A percentile compares a stretch with the other conserved stretches of the same genome.
phyloP scores from a whole-genome alignment of 2,888 invertebrate genomes.

The Machimus rusticus region DNA sequence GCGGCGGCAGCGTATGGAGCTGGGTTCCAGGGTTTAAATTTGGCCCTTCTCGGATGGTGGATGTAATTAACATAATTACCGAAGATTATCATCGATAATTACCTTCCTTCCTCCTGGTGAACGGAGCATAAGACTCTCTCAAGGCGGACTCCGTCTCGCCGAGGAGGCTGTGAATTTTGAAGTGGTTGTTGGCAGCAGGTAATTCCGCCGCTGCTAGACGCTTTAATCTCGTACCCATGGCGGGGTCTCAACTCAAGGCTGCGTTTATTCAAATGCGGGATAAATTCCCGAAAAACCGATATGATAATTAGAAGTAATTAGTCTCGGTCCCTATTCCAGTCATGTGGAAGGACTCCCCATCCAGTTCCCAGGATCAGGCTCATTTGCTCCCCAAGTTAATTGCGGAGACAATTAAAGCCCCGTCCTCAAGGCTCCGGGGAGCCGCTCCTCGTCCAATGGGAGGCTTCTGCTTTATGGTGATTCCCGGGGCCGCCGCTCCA shows the following conservation, averaged over 20 bases:
- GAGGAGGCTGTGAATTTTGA: background rate
- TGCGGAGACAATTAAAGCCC: slow-evolving; percentile 42
- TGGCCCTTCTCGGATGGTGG: slow-evolving; percentile 30
- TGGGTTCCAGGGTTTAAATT: background rate
- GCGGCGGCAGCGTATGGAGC: background rate
- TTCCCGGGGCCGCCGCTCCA: background rate
- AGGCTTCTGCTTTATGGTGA: background rate
- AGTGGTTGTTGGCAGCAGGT: slow-evolving; percentile 13
- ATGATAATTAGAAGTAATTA: slow-evolving; percentile 45
- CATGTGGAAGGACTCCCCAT: slow-evolving; percentile 15
- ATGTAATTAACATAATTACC: slow-evolving; percentile 52
- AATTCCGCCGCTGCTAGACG: slow-evolving; percentile 20
- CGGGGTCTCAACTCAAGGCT: background rate
- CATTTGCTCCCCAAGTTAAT: slow-evolving; percentile 39
- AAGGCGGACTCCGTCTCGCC: background rate
- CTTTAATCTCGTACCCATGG: background rate
- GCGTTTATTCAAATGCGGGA: slow-evolving; percentile 28
- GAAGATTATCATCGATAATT: slow-evolving; percentile 52
- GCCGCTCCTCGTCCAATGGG: background rate
- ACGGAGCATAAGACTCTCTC: background rate
- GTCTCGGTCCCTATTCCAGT: slow-evolving; percentile 17
- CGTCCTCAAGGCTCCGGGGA: background rate
- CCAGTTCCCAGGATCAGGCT: background rate
- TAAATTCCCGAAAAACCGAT: slow-evolving; percentile 39
- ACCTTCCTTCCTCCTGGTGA: slow-evolving; percentile 35